Conservation (phyloP, 2,113 vertebrate species). For the Phycodurus eques region DNA sequence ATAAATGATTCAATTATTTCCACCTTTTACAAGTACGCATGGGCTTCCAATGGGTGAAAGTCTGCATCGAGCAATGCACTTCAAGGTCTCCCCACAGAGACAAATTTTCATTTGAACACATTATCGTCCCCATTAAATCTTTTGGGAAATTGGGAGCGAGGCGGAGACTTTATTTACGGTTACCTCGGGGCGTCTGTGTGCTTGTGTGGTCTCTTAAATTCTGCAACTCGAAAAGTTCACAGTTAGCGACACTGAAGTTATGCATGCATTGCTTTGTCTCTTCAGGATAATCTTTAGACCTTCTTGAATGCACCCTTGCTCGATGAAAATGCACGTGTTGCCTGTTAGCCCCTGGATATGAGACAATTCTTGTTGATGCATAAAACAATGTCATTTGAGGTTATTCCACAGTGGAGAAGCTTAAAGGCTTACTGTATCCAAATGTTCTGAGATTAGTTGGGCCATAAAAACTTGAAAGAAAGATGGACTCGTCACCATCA, state of each 20-base stretch:
- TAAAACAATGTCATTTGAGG: conserved; percentile 39
- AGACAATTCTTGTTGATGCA: conserved; percentile 16
- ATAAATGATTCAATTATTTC: neutral
- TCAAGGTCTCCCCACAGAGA: conserved; percentile 55
- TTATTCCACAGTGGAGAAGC: conserved; percentile 44
- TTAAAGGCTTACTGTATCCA: conserved; percentile 48
- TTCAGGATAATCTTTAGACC: conserved; percentile 30
- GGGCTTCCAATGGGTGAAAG: conserved; percentile 10
- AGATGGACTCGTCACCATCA: conserved; percentile 63
- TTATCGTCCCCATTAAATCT: conserved; percentile 59
- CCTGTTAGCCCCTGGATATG: conserved; percentile 23
- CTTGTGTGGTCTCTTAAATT: conserved; percentile 34
- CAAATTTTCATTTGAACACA: conserved; percentile 57
- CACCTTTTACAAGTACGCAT: neutral
- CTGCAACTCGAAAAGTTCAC: conserved; percentile 4
- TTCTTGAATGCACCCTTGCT: conserved; percentile 10
- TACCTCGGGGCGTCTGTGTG: conserved; percentile 48
- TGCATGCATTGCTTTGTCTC: conserved; percentile 20
- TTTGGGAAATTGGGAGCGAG: conserved; percentile 46
- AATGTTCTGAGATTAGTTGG: conserved; percentile 51
- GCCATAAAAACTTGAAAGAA: conserved; percentile 63
- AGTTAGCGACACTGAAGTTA: conserved; percentile 18
- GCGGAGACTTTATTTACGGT: conserved; percentile 38
- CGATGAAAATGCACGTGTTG: conserved; percentile 2
- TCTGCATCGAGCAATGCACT: conserved; percentile 35